phyloP scores from a whole-genome alignment of 2,797 vertebrate genomes.

The Tympanoctomys barrerae region DNA sequence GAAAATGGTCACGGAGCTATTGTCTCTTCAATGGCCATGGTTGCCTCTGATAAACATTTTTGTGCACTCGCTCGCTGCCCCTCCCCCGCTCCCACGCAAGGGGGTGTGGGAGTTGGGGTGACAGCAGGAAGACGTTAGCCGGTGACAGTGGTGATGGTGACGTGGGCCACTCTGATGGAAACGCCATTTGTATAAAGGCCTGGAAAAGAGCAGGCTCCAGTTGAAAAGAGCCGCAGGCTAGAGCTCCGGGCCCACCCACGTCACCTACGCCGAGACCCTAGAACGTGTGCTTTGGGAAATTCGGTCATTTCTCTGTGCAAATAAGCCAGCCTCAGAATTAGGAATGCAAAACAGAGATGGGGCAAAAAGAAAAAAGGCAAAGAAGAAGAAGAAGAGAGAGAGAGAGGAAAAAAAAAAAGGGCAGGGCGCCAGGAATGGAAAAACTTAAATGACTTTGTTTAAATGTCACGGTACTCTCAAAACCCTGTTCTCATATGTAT shows the following conservation, averaged over 20 bases:
- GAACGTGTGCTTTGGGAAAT: slow-evolving; percentile 72
- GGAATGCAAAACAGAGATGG: slow-evolving; percentile 73
- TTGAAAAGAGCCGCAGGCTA: slow-evolving; percentile 53
- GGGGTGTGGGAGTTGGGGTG: neutral
- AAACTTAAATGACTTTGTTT: slow-evolving; percentile 74
- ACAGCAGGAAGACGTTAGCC: slow-evolving; percentile 55
- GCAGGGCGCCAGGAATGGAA: slow-evolving; percentile 57
- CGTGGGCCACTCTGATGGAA: slow-evolving; percentile 23
- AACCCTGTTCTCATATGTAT: slow-evolving; percentile 74
- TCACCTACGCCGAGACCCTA: slow-evolving; percentile 51
- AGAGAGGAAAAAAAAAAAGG: neutral
- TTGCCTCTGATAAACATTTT: slow-evolving; percentile 44
- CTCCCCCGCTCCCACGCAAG: neutral
- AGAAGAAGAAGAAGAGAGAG: neutral
- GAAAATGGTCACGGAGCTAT: slow-evolving; percentile 59
- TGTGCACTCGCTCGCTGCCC: neutral
- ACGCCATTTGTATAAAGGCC: slow-evolving; percentile 20
- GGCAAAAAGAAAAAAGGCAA: slow-evolving; percentile 24
- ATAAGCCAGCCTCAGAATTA: slow-evolving; percentile 64
- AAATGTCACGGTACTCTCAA: slow-evolving; percentile 78
- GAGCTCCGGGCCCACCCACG: slow-evolving; percentile 61
- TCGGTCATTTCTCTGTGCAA: slow-evolving; percentile 72
- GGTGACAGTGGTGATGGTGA: neutral
- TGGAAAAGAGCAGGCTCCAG: neutral
- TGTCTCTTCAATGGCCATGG: neutral